Evolutionary conservation across 2,113 vertebrate species (phyloP).

Genomic region (Eulacestoma nigropectus): DNA sequence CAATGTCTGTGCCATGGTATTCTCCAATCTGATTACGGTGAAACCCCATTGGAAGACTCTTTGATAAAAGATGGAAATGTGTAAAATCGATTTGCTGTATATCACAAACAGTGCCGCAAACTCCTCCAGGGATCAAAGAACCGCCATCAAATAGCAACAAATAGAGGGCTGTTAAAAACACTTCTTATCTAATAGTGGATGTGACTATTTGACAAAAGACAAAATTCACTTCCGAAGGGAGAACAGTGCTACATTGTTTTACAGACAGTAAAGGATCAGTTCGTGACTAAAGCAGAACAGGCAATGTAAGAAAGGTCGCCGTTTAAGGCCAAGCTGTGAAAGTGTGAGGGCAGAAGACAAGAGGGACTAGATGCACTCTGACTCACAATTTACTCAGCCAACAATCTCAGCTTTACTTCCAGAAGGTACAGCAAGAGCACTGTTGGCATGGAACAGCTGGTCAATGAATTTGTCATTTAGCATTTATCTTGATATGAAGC

Average conservation of each 20-base stretch:
- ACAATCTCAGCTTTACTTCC: neutral
- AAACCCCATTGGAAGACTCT: neutral
- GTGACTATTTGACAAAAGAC: neutral
- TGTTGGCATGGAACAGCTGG: neutral
- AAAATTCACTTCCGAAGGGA: neutral
- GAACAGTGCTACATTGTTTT: neutral
- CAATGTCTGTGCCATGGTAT: neutral
- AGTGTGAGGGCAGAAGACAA: neutral
- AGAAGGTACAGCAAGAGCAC: neutral
- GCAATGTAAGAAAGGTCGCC: accelerated
- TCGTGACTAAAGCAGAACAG: neutral
- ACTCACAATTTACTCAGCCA: neutral
- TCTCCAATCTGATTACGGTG: neutral
- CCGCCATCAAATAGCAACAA: neutral
- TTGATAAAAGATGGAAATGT: neutral
- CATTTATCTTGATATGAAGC: neutral
- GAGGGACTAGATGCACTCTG: neutral
- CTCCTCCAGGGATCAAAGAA: neutral
- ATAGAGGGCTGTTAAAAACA: neutral
- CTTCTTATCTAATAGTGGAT: neutral
- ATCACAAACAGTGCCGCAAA: neutral
- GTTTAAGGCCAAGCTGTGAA: neutral
- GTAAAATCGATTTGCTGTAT: conserved; percentile 1
- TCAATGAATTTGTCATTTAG: neutral
- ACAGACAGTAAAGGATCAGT: neutral